Evolutionary conservation across 2,113 vertebrate species (phyloP).

Genomic region (Corythaixoides concolor): DNA sequence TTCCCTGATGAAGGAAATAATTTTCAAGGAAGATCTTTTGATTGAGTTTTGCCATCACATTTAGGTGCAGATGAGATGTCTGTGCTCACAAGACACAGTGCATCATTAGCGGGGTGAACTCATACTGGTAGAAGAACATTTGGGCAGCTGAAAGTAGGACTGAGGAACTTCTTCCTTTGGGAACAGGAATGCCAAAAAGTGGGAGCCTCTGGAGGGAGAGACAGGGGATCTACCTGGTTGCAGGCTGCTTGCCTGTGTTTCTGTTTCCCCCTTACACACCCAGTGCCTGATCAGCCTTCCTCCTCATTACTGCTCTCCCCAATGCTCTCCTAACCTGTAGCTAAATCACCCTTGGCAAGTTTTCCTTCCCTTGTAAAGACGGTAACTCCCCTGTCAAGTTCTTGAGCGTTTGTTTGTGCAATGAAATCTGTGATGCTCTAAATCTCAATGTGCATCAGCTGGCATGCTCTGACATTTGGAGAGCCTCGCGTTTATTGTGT

Average conservation of each 20-base stretch:
- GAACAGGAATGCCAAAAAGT: not conserved
- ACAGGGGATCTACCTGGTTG: not conserved
- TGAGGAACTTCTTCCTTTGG: not conserved
- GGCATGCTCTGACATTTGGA: slow-evolving; percentile 65
- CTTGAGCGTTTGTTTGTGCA: slow-evolving; percentile 57
- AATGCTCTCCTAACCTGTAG: slow-evolving; percentile 36
- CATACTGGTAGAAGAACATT: not conserved
- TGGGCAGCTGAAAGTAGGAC: not conserved
- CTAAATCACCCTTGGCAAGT: slow-evolving; percentile 47
- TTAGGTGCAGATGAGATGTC: not conserved
- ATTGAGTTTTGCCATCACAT: not conserved
- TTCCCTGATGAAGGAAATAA: not conserved
- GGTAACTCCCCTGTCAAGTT: slow-evolving; percentile 53
- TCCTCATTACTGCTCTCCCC: not conserved
- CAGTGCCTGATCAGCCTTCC: not conserved
- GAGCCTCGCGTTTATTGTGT: slow-evolving; percentile 18
- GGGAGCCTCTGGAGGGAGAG: not conserved
- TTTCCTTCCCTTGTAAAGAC: slow-evolving; percentile 10
- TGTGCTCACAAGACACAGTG: not conserved
- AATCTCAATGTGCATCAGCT: slow-evolving; percentile 71
- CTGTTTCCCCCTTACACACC: not conserved
- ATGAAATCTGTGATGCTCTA: slow-evolving; percentile 65
- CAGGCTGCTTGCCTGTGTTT: not conserved
- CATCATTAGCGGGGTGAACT: not conserved
- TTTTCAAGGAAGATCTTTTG: not conserved